Conservation (phyloP, 2,797 vertebrate genomes). For the Anguilla obscura region DNA sequence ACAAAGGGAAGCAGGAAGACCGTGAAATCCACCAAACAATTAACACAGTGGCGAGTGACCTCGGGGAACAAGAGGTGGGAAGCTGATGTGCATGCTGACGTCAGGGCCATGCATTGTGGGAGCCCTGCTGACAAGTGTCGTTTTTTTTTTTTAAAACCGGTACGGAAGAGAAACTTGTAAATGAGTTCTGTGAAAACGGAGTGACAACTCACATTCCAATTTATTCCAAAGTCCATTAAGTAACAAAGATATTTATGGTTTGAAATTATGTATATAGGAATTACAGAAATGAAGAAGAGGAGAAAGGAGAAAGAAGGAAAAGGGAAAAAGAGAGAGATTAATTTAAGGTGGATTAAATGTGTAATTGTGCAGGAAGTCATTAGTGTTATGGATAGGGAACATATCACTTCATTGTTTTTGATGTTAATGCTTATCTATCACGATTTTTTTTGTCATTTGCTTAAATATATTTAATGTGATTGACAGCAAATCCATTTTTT, state of each 20-base stretch:
- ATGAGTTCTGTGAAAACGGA: not conserved
- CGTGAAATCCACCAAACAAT: slow-evolving; percentile 9
- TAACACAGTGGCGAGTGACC: not conserved
- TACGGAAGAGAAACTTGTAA: not conserved
- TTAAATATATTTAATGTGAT: not conserved
- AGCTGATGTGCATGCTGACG: not conserved
- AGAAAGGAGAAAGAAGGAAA: not conserved
- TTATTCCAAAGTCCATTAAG: not conserved
- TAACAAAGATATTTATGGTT: not conserved
- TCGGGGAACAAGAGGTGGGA: not conserved
- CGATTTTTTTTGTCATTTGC: not conserved
- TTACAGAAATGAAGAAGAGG: not conserved
- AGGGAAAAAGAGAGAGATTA: not conserved
- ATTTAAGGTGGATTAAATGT: not conserved
- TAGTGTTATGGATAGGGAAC: not conserved
- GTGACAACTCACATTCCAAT: not conserved
- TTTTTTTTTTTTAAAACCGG: not conserved
- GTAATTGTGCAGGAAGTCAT: not conserved
- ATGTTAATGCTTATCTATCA: not conserved
- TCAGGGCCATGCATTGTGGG: not conserved
- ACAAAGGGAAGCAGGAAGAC: not conserved
- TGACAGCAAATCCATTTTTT: not conserved
- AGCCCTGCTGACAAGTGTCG: not conserved
- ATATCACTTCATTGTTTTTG: not conserved
- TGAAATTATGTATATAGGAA: not conserved